Percentiles rank a stretch among this genome's conserved stretches.
phyloP scores from a whole-genome alignment of 2,888 invertebrate species.

The Drosophila picticornis region DNA sequence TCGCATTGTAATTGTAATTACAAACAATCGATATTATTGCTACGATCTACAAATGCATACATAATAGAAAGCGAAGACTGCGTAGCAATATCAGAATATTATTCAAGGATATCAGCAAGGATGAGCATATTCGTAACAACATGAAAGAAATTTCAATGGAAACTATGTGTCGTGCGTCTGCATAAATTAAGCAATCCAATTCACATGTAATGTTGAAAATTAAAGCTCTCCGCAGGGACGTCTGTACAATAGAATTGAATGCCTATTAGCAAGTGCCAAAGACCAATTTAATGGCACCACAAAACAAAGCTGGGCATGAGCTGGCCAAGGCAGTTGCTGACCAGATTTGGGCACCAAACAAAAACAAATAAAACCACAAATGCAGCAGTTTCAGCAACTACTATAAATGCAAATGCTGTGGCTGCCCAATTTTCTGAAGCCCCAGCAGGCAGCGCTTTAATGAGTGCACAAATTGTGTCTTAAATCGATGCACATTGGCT shows the following conservation, averaged over 20 bases:
- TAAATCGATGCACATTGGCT: slow-evolving; percentile 31
- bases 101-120: slow-evolving; percentile 14
- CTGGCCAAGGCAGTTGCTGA: slow-evolving; percentile 30
- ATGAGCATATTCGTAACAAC: slow-evolving; percentile 20
- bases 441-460: slow-evolving; percentile 40
- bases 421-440: slow-evolving; percentile 65
- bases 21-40: slow-evolving; percentile 1
- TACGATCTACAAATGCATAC: not conserved
- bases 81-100: slow-evolving; percentile 4
- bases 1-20: slow-evolving; percentile 1
- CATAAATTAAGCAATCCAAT: slow-evolving; percentile 62
- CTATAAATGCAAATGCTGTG: slow-evolving; percentile 62
- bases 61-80: slow-evolving; percentile 1
- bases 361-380: slow-evolving; percentile 64
- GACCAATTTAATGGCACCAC: slow-evolving; percentile 58
- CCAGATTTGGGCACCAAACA: slow-evolving; percentile 36
- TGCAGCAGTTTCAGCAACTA: slow-evolving; percentile 20
- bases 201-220: slow-evolving; percentile 42
- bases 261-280: slow-evolving; percentile 66
- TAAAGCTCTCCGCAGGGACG: slow-evolving; percentile 19
- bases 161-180: slow-evolving; percentile 64
- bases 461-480: slow-evolving; percentile 35
- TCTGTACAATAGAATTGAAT: slow-evolving; percentile 60
- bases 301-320: slow-evolving; percentile 53
- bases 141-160: slow-evolving; percentile 6